Evolutionary conservation across 2,113 vertebrate genomes (phyloP), one percentile per base, ranked within the genome.

Genomic region (Sander vitreus): DNA sequence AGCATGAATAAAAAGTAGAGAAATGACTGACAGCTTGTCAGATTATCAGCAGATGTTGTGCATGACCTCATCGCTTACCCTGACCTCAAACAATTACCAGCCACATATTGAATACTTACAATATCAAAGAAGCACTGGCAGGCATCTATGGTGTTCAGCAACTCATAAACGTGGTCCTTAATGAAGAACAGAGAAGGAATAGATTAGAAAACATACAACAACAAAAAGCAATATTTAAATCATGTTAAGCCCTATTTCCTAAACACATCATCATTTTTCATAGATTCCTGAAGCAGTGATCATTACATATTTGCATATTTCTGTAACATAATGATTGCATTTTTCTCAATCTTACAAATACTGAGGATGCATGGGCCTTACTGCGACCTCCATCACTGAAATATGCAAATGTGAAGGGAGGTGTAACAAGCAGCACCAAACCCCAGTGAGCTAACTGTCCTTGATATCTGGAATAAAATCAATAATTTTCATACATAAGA

Each of bases 131-230:
- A 96, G 85, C 98, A 98, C 91, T 97, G 97, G 90, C 91, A 97
- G 89, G 97, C 97, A 9, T 99, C 97, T 0, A 98, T 97, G 81
- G 96, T 96, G 94, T 98, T 99, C 78, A 99, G 94, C 88, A 99
- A 85, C 93, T 99, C 98, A 65, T 98, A 98, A 12, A 97, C 98
- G 9, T 99, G 96, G 83, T 99, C 98, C 98, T 99, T 88, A 50
- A 63, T 62, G 23, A 85, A 63, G 21, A 74, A 66, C 5, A 73
- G 36, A 83, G 13, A 51, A 9, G 13, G 48, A 58, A 48, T 36
- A 8, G 36, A 60, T 80, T 19, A 88, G 55, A 76, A 79, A 79
- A 47, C 14, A 53, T 27, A 53, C 43, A 80, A 45, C 43, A 80
- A 45, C 5, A 57, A 21, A 70, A 25, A 36, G 39, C 39, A 70